Evolutionary conservation across 2,888 invertebrate species (phyloP), one percentile per base, ranked within the genome.

Genomic region (Acholoe squamosa): DNA sequence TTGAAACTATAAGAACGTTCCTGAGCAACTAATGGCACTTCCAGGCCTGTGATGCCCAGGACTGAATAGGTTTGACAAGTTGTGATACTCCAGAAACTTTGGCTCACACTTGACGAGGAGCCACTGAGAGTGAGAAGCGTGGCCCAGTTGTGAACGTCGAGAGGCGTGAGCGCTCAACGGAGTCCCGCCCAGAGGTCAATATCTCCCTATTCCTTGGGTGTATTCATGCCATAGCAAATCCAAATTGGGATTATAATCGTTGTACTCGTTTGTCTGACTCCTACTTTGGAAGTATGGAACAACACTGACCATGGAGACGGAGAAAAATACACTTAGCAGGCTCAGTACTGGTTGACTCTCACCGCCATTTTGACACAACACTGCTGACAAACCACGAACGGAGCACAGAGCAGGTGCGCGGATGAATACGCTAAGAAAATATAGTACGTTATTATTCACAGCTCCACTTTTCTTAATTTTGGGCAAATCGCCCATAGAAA

Each of bases 351-450:
- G 14, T 14, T 54, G 16, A 19, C 28, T 12, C 28, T 54, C 86
- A 25, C 28, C 86, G 86, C 86, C 86, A 86, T 86, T 86, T 86
- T 86, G 54, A 56, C 86, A 56, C 31, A 86, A 86, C 54, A 86
- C 80, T 54, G 25, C 84, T 43, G 10, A 84, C 84, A 5, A 51
- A 7, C n/a, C 33, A 22, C 28, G 54, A 33, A 31, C 56, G 86
- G n/a, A 0, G 22, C 56, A 56, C 86, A 3, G 10, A 54, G 86
- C 86, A 86, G 86, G 86, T 86, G 28, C 86, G 14, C 28, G 86
- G 52, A 86, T n/a, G 7, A 28, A 1, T 54, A n/a, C 86, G 56
- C 86, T 3, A 14, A 52, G 0, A 54, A 22, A 54, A 86, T 52
- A 54, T 86, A 86, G 86, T 86, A 5, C 86, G 0, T 19, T 10